Conservation (phyloP, 1,140 invertebrate genomes). For the Branchinecta lindahli region DNA sequence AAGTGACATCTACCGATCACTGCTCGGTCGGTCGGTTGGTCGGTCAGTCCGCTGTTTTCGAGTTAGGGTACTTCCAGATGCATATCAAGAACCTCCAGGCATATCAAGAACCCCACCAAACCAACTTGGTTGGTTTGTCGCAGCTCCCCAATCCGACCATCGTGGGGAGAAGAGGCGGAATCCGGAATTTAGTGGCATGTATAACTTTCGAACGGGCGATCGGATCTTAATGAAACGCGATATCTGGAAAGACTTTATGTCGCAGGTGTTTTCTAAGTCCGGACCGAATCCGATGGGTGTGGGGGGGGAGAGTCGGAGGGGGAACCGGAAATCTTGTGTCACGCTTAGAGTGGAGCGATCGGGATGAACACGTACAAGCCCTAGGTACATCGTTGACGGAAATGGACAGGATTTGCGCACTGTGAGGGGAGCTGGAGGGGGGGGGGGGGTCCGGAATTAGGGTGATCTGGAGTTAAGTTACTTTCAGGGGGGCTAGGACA, state of each 20-base stretch:
- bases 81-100: not conserved
- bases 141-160: slow-evolving; percentile 8
- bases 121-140: not conserved
- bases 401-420: not conserved
- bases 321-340: not conserved
- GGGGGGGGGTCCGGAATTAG: too few relatives aligned
- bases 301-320: slow-evolving; percentile 6
- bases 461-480: too few relatives aligned
- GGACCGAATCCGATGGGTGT: too few relatives aligned
- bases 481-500: too few relatives aligned
- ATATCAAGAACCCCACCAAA: not conserved
- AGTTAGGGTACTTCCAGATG: not conserved
- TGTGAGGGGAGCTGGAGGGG: not conserved
- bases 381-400: not conserved
- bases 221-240: too few relatives aligned
- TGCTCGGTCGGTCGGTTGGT: not conserved
- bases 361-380: slow-evolving; percentile 4
- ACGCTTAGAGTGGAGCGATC: slow-evolving; percentile 4
- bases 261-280: too few relatives aligned
- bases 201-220: too few relatives aligned
- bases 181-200: not conserved
- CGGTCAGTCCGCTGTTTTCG: not conserved
- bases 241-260: too few relatives aligned
- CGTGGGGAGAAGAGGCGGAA: not conserved
- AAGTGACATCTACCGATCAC: slow-evolving; percentile 9